Evolutionary conservation across 35 echinoderm and acorn worm genomes (phyloP), one percentile per base, ranked within the genome.

Genomic region (Heliocidaris erythrogramma): DNA sequence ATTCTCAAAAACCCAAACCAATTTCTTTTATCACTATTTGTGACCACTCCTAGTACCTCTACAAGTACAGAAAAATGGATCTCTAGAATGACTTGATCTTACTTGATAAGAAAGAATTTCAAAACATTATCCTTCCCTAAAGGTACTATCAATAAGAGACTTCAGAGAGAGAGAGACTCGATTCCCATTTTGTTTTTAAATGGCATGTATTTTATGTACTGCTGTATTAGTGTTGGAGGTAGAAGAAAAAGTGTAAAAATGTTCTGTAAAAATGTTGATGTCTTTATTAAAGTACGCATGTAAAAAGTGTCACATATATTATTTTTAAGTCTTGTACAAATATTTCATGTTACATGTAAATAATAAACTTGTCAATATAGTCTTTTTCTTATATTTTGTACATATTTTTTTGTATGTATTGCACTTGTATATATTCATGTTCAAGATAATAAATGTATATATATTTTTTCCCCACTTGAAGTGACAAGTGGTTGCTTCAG

Each of bases 391-490:
- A 89, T 48, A 89, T 89, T 89, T 89, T 89, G 87, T 89, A 89
- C 87, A 89, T 89, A 89, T 18, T 89, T 29, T 29, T 89, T 89
- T 89, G 87, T 89, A 89, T 89, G 87, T 89, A 89, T 89, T 89
- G 87, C 87, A 89, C 87, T 89, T 89, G 87, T 89, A 89, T 47
- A 89, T 89, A 89, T 89, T 89, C 87, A 47, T 89, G 31, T 89
- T 89, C 87, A 47, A 48, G 87, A 89, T 89, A 48, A 89, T 48
- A 47, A 47, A 48, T 89, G 87, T 47, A 27, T 7, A 47, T 47
- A 32, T 47, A 48, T 89, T 89, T 89, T 89, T 32, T 14, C 7
- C 85, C 11, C 47, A 89, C 87, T 47, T 10, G 14, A 17, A 13
- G 18, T 89, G 87, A 47, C 30, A 32, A 32, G 24, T 89, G 87